Evolutionary conservation across 2,113 vertebrate genomes (phyloP), one percentile per base, ranked within the genome.

Genomic region (Centropristis striata): DNA sequence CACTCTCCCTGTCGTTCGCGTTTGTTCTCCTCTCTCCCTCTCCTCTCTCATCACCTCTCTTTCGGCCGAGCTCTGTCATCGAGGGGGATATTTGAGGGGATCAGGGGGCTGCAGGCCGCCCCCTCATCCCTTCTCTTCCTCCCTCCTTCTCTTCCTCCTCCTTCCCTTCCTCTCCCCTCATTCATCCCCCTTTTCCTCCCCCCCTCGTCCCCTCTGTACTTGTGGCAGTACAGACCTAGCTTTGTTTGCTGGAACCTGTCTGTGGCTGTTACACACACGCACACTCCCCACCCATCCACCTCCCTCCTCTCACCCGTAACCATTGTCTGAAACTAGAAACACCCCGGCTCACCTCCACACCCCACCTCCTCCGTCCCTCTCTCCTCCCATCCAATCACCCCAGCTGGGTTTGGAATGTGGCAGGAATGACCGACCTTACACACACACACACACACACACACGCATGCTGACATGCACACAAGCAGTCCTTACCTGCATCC

Each of bases 1-100:
- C 85, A 75, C 90, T 92, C 84, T 90, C 86, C 86, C 88, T 93
- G 96, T 94, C 89, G 54, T 72, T 81, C 78, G 79, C 70, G 70
- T 91, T 90, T 91, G 82, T 88, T 90, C 91, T 88, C 89, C 71
- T 70, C 71, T 67, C 90, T 86, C 89, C 87, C 73, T 64, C 81
- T 92, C 76, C 87, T 92, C 93, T 92, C 88, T 94, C 93, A 94
- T 92, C 93, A 91, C 94, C 90, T 94, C 91, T 88, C 90, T 90
- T 89, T 93, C 60, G 90, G 90, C 91, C 74, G 78, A 81, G 94
- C 96, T 95, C 95, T 98, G 97, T 98, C 97, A 98, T 90, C 97
- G 95, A 92, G 88, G 95, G 96, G 97, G 96, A 97, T 97, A 98
- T 97, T 97, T 95, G 93, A 95, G 95, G 96, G 95, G 95, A 95